Evolutionary conservation across 2,888 invertebrate species (phyloP).

Genomic region (Perithous albicinctus): DNA sequence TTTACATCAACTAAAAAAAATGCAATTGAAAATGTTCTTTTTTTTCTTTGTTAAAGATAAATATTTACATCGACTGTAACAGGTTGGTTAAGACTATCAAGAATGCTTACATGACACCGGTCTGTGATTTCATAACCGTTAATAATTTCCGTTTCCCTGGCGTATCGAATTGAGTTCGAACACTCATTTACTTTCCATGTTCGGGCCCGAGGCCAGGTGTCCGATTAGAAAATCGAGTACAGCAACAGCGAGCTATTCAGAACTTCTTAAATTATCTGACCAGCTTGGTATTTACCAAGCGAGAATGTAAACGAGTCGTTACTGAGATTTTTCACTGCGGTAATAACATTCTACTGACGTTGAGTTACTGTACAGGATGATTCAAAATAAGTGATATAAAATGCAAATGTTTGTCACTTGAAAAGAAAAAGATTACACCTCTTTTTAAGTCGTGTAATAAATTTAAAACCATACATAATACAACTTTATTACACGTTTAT

Average conservation of each 20-base stretch:
- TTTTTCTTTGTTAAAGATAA: too few relatives aligned
- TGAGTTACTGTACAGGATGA: neutral
- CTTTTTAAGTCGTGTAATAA: neutral
- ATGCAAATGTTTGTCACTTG: neutral
- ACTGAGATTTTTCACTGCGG: neutral
- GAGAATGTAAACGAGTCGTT: neutral
- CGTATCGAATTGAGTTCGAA: slow-evolving; percentile 40
- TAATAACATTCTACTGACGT: neutral
- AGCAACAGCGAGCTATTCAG: slow-evolving; percentile 9
- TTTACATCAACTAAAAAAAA: too few relatives aligned
- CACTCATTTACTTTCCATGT: slow-evolving; percentile 53
- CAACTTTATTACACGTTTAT: too few relatives aligned
- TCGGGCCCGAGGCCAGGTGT: slow-evolving; percentile 53
- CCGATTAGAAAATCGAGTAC: slow-evolving; percentile 55
- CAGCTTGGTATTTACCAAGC: neutral
- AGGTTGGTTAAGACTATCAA: neutral
- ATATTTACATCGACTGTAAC: neutral
- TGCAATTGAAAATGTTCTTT: too few relatives aligned
- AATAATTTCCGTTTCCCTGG: slow-evolving; percentile 52
- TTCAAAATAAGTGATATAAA: neutral
- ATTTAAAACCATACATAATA: too few relatives aligned
- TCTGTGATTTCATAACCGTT: slow-evolving; percentile 41
- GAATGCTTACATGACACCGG: neutral
- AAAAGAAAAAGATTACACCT: too few relatives aligned
- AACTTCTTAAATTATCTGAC: slow-evolving; percentile 27